Conservation (phyloP, 2,113 vertebrate species). For the Grantiella picta region DNA sequence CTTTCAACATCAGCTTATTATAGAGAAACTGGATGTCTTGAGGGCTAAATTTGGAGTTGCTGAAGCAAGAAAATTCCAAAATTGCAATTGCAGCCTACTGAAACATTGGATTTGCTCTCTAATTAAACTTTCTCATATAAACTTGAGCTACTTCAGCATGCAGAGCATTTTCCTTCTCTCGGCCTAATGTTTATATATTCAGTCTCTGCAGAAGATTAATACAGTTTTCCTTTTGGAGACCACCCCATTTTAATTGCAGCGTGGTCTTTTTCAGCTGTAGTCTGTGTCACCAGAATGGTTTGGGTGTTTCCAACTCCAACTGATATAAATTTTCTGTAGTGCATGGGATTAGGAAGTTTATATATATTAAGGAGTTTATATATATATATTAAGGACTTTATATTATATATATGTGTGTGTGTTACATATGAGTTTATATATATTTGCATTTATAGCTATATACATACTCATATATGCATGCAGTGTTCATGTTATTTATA, state of each 20-base stretch:
- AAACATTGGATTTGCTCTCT: conserved; percentile 38
- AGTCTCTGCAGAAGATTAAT: neutral
- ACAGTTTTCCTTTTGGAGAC: neutral
- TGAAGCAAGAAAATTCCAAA: conserved; percentile 37
- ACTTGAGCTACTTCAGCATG: neutral
- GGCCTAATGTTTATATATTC: neutral
- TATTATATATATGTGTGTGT: neutral
- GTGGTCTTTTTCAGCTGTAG: neutral
- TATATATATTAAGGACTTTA: neutral
- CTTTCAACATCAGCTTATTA: conserved; percentile 8
- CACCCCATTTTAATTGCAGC: neutral
- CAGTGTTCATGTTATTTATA: neutral
- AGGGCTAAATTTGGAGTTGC: conserved; percentile 57
- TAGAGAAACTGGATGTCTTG: conserved; percentile 32
- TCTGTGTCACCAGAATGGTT: neutral
- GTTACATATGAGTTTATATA: neutral
- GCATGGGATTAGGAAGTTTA: neutral
- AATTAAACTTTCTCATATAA: conserved; percentile 47
- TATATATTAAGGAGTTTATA: neutral
- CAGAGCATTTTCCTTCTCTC: neutral
- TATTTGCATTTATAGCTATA: neutral
- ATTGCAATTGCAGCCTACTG: conserved; percentile 37
- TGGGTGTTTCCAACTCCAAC: neutral
- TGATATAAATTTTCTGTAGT: neutral
- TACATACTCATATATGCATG: neutral